Evolutionary conservation across 92 coral and sea anemone species (phyloP).

Genomic region (Parazoanthus swiftii): DNA sequence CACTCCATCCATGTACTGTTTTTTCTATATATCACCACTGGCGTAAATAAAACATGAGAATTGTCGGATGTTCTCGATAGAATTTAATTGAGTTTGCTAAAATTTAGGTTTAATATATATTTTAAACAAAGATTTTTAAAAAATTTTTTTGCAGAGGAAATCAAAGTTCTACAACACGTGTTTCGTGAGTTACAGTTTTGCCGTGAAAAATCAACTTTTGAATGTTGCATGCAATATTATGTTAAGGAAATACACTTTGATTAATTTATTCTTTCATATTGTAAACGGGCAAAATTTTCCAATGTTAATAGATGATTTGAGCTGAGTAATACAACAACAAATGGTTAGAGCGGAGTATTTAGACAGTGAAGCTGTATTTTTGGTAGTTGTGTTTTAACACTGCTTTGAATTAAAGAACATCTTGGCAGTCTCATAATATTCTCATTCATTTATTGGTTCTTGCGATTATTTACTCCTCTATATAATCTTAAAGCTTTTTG

Average conservation of each 20-base stretch:
- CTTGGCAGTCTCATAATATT: no score
- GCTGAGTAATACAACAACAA: background rate
- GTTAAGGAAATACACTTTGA: background rate
- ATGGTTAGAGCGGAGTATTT: background rate
- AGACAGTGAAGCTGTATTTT: background rate
- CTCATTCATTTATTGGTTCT: no score
- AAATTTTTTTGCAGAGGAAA: no score
- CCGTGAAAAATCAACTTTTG: no score
- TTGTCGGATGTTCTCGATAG: background rate
- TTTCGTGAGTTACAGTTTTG: background rate
- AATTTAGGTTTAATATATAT: background rate
- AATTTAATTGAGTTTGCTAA: background rate
- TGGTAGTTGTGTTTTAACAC: background rate
- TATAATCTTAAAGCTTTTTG: no score
- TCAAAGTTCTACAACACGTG: background rate
- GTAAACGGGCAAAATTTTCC: background rate
- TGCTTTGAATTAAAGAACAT: background rate
- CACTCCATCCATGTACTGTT: no score
- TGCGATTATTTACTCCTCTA: no score
- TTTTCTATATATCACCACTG: background rate
- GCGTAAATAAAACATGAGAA: conserved; percentile 9
- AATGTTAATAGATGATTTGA: no score
- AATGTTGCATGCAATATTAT: background rate
- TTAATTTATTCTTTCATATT: no score
- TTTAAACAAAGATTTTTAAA: background rate